A percentile compares a stretch with the other conserved stretches of the same genome.
Evolutionary conservation across 1,140 invertebrate genomes (phyloP).

Genomic region (Solenopsis fugax): DNA sequence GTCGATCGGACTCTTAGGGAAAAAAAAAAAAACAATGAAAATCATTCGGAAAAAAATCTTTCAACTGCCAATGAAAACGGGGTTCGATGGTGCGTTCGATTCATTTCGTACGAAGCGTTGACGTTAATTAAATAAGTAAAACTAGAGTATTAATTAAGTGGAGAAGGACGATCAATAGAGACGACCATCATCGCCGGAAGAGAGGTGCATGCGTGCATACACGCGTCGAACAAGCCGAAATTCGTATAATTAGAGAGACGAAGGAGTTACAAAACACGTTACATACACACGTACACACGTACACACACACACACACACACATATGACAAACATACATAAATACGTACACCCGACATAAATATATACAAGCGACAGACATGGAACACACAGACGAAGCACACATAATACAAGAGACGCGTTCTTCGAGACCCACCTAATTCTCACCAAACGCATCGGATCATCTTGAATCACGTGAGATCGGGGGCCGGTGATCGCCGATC

Average conservation of each 20-base stretch:
- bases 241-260: conserved; percentile 43
- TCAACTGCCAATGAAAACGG: conserved; percentile 44
- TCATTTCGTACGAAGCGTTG: conserved; percentile 30
- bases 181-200: conserved; percentile 25
- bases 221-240: conserved; percentile 32
- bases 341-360: background rate
- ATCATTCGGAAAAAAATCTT: conserved; percentile 16
- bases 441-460: conserved; percentile 82
- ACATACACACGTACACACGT: conserved; percentile 3
- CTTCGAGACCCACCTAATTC: conserved; percentile 79
- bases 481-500: conserved; percentile 69
- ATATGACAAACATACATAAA: background rate
- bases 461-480: conserved; percentile 76
- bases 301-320: conserved; percentile 41
- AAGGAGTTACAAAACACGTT: conserved; percentile 35
- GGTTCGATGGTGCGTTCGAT: background rate
- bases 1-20: background rate
- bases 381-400: conserved; percentile 19
- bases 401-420: conserved; percentile 70
- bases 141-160: conserved; percentile 24
- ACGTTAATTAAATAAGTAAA: conserved; percentile 26
- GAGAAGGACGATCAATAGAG: conserved; percentile 33
- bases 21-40: conserved; percentile 1
- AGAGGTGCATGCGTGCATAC: conserved; percentile 59
- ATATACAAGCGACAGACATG: background rate